Evolutionary conservation across 2,888 invertebrate genomes (phyloP).

Genomic region (Leucoma salicis): DNA sequence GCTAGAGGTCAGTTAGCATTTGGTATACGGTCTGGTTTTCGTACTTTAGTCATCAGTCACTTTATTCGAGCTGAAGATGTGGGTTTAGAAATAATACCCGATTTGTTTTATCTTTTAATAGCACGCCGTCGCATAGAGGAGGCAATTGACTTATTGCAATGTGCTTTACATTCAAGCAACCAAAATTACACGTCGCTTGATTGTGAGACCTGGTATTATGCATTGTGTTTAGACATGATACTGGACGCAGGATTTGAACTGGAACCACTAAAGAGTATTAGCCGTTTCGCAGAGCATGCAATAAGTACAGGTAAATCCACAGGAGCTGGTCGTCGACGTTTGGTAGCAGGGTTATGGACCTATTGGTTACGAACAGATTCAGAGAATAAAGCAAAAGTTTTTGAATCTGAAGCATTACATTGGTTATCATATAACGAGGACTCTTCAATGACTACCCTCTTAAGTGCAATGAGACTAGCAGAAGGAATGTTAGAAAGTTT

Average conservation of each 20-base stretch:
- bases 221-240: slow-evolving; percentile 80
- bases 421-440: slow-evolving; percentile 53
- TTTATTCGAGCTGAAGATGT: slow-evolving; percentile 65
- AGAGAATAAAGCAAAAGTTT: slow-evolving; percentile 60
- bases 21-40: slow-evolving; percentile 64
- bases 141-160: slow-evolving; percentile 68
- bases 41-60: slow-evolving; percentile 64
- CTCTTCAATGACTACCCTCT: slow-evolving; percentile 49
- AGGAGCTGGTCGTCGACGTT: slow-evolving; percentile 52
- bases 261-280: slow-evolving; percentile 70
- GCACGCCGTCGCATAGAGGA: slow-evolving; percentile 70
- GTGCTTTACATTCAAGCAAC: slow-evolving; percentile 49
- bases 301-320: slow-evolving; percentile 45
- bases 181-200: slow-evolving; percentile 42
- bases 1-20: slow-evolving; percentile 54
- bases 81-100: slow-evolving; percentile 67
- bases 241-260: slow-evolving; percentile 81
- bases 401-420: slow-evolving; percentile 63
- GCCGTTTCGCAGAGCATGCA: slow-evolving; percentile 60
- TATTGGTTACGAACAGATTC: slow-evolving; percentile 65
- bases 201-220: slow-evolving; percentile 79
- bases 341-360: slow-evolving; percentile 66
- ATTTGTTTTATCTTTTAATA: slow-evolving; percentile 66
- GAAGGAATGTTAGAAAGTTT: slow-evolving; percentile 74
- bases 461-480: slow-evolving; percentile 64